These are phyloP conservation scores for Ptychobarbus kaznakovi DNA, from an alignment of 2,797 vertebrate genomes.

Conservation along the genomic window DNA sequence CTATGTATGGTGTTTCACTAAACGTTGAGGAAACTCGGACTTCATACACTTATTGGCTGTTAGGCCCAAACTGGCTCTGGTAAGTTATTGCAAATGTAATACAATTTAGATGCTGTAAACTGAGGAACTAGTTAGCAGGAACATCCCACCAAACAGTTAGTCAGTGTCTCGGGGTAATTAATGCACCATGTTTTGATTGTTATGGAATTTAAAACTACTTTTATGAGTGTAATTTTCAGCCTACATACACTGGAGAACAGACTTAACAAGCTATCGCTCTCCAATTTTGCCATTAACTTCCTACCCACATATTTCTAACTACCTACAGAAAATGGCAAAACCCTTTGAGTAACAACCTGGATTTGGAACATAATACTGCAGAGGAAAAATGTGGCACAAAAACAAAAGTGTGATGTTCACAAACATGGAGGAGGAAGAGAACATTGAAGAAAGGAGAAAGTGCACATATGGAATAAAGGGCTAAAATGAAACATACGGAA, in stretches of 20 bases:
- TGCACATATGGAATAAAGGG: conserved; percentile 50
- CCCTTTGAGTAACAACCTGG: conserved; percentile 36
- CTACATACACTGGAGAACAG: conserved; percentile 25
- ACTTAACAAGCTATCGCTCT: conserved; percentile 35
- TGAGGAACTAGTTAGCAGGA: conserved; percentile 21
- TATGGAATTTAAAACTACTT: conserved; percentile 34
- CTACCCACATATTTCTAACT: conserved; percentile 38
- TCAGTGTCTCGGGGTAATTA: conserved; percentile 39
- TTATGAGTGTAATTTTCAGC: conserved; percentile 39
- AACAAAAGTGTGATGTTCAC: conserved; percentile 39
- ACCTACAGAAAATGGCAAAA: conserved; percentile 37
- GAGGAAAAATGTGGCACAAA: conserved; percentile 39
- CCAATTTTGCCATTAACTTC: conserved; percentile 26
- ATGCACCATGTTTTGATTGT: conserved; percentile 29
- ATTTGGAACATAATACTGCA: conserved; percentile 38
- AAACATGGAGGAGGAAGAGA: conserved; percentile 37
- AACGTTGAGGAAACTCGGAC: not conserved
- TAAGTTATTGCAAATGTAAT: conserved; percentile 14
- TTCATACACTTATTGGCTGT: not conserved
- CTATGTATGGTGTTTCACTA: not conserved
- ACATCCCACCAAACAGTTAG: conserved; percentile 20
- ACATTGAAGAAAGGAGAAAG: conserved; percentile 26
- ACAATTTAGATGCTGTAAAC: conserved; percentile 12
- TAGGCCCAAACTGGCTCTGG: not conserved
- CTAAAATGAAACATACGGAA: conserved; percentile 66